Conservation (phyloP, 2,797 vertebrate species). For the Chromobotia macracanthus region DNA sequence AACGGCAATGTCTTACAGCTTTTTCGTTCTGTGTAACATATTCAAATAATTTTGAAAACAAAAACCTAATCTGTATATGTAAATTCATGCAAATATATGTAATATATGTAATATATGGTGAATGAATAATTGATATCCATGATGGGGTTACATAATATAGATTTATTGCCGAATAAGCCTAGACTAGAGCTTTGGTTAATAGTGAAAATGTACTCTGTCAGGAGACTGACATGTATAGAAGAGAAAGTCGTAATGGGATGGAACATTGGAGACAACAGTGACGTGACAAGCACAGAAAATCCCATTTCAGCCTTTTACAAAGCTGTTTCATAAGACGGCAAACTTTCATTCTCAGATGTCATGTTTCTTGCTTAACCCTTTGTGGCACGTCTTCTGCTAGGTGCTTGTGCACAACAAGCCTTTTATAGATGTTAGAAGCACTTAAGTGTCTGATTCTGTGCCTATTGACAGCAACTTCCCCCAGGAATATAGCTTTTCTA, state of each 20-base stretch:
- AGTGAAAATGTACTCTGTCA: slow-evolving; percentile 24
- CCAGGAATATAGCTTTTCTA: neutral
- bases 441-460: neutral
- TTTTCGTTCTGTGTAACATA: no score
- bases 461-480: neutral
- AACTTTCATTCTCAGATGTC: slow-evolving; percentile 10
- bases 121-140: slow-evolving; percentile 44
- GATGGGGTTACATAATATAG: slow-evolving; percentile 18
- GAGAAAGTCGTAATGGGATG: neutral
- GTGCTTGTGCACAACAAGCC: neutral
- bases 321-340: slow-evolving; percentile 7
- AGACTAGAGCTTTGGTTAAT: slow-evolving; percentile 2
- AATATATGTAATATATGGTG: no score
- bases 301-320: slow-evolving; percentile 19
- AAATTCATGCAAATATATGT: no score
- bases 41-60: no score
- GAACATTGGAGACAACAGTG: neutral
- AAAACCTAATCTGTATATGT: no score
- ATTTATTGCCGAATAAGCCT: neutral
- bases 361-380: slow-evolving; percentile 20
- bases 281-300: slow-evolving; percentile 18
- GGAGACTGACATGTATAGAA: slow-evolving; percentile 1
- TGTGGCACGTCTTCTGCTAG: neutral
- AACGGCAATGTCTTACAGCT: no score
- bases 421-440: neutral